Conservation (phyloP, 1,140 invertebrate genomes). For the Melanaphis sacchari region DNA sequence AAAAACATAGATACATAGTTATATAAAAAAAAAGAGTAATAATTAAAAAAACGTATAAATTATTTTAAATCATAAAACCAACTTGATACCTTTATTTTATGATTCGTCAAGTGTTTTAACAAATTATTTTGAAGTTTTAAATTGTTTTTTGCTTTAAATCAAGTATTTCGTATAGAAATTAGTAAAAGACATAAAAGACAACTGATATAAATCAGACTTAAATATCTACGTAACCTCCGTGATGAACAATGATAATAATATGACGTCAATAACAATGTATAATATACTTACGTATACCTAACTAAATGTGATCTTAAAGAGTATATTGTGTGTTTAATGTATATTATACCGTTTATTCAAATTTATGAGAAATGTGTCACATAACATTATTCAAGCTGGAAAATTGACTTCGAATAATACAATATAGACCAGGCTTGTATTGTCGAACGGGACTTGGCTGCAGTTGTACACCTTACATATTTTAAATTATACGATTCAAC, state of each 20-base stretch:
- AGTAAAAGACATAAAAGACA: not conserved
- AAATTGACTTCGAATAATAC: not conserved
- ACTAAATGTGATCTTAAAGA: not conserved
- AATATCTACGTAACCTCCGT: not conserved
- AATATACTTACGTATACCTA: not conserved
- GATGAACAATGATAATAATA: not conserved
- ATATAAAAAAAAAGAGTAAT: not conserved
- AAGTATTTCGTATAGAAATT: not conserved
- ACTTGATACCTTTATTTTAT: not conserved
- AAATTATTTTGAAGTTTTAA: not conserved
- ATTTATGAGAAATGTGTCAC: not conserved
- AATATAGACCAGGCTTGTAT: not conserved
- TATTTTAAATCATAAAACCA: not conserved
- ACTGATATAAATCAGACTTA: not conserved
- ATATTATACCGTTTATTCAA: not conserved
- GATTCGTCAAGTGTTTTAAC: not conserved
- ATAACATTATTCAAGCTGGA: not conserved
- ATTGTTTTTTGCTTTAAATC: not conserved
- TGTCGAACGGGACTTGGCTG: not conserved
- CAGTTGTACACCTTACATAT: not conserved
- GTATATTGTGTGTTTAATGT: not conserved
- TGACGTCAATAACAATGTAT: not conserved
- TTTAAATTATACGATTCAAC: not conserved
- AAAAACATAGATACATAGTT: not conserved
- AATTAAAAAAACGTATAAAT: not conserved